Base-by-base conservation (phyloP, 2,113 vertebrate species). In the Lycocorax pyrrhopterus region DNA sequence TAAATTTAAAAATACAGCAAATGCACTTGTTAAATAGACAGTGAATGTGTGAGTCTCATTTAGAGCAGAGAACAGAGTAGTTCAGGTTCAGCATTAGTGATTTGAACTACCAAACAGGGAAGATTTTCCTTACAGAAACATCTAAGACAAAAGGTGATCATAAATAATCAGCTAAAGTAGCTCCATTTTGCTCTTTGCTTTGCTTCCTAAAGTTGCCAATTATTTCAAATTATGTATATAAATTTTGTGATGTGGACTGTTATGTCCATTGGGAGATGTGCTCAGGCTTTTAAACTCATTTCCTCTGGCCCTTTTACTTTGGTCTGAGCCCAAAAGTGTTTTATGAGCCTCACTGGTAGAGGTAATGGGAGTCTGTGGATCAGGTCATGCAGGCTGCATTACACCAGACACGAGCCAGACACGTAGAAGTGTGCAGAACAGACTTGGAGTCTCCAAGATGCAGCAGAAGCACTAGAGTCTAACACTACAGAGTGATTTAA, bases 271-370 rank as follows among this genome's bases (percentile, higher is more conserved):
- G 92, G 96, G 92, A 96, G 66, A 84, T 72, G 46, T 8, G 53
- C 62, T 95, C 84, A 94, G 79, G 64, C 90, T 96, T 94, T 97
- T 84, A 87, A 81, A 87, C 32, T n/a, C 37, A 68, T 84, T 92
- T 96, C 49, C 43, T 74, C 81, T 72, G 41, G 60, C 49, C 80
- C 47, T 81, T 88, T 89, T 49, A 49, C 76, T 81, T 87, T 64
- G 60, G 56, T 87, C 33, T 81, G 62, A 89, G 53, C 68, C 68
- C 85, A 63, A 5, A 83, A 84, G 56, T 86, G 76, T 84, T 96
- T 93, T 93, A 92, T 81, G 73, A 56, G 69, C 49, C 73, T 72
- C 41, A 39, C 43, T 26, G 44, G 44, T 35, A 30, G 63, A 81
- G 76, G 49, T 75, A 90, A 95, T 60, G 73, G 37, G 56, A 81